Evolutionary conservation across 2,797 vertebrate genomes (phyloP), one percentile per base, ranked within the genome.

Genomic region (Gadopsis marmoratus): DNA sequence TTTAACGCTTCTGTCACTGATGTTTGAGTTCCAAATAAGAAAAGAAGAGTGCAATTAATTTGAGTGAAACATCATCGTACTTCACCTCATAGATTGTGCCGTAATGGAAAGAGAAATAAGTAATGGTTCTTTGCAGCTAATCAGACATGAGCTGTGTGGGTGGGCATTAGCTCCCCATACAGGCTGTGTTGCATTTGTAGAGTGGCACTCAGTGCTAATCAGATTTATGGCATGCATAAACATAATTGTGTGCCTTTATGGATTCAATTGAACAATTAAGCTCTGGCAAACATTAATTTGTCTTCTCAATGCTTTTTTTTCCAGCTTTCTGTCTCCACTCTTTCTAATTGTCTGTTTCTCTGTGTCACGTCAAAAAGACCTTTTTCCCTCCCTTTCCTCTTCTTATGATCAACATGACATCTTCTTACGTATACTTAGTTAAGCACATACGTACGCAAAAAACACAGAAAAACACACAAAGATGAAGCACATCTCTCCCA

Each of bases 221-320:
- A 93, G 84, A 93, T 95, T 93, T 89, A 91, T 87, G 67, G 48
- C 68, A 76, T 65, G 72, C 78, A 83, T 90, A 87, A 91, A 86
- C 71, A 85, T 89, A 93, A 92, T 86, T 88, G 88, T 86, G 76
- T 84, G 66, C 63, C 76, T 93, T 91, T 84, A 91, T 86, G 62
- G 84, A 87, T 87, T 91, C 71, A 86, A 82, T 59, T 87, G 59
- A 91, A 91, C 91, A 94, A 93, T 94, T 86, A 91, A 84, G 72
- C 71, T 71, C 39, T 7, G 53, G 69, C 65, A 88, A 86, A 87
- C 78, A 81, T 79, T 74, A 67, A 87, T 93, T 83, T 82, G 62
- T 61, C 74, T 60, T 56, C 58, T 78, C 43, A 48, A 7, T 64
- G 41, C 26, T 26, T 37, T 48, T 23, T 60, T 21, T 16, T 31